Base-by-base conservation (phyloP, 2,113 vertebrate species). In the Hypomesus transpacificus region DNA sequence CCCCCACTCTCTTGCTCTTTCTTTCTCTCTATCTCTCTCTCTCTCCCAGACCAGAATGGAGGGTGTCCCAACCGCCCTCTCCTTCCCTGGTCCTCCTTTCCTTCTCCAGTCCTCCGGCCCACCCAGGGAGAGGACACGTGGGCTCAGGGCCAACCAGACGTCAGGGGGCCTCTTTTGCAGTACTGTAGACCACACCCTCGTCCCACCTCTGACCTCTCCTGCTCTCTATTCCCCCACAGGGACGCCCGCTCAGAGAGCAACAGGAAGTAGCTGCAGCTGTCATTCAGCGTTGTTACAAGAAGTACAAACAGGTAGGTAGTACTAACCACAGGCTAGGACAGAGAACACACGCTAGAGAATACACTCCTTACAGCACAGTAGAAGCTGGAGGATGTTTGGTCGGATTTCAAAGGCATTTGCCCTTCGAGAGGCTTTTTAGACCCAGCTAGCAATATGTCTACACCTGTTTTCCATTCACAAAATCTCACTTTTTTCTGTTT, bases 221-320 rank as follows among this genome's bases (percentile, higher is more conserved):
- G 79, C 79, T 89, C 71, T 91, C 76, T 71, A 86, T 80, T 80
- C 7, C 77, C 83, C 58, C 74, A 85, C 78, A 99, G 97, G 97
- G 95, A 81, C 94, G 95, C 82, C 95, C 96, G 56, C 90, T 98
- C 82, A 89, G 93, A 86, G 97, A 98, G 74, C 97, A 99, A 91
- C 96, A 99, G 73, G 96, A 99, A 87, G 96, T 99, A 82, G 97
- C 97, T 31, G 95, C 96, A 0, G 95, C 96, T 73, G 95, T 99
- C 82, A 98, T 99, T 88, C 97, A 98, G 85, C 95, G 97, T 75
- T 99, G 97, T 86, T 99, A 99, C 92, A 94, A 96, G 86, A 99
- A 98, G 87, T 99, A 99, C 80, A 99, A 97, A 89, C 96, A 99
- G 96, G 97, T 99, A 95, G 91, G 87, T 1, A 0, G 28, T 17